Base-by-base conservation (phyloP, 2,888 invertebrate species). In the Belgica antarctica region DNA sequence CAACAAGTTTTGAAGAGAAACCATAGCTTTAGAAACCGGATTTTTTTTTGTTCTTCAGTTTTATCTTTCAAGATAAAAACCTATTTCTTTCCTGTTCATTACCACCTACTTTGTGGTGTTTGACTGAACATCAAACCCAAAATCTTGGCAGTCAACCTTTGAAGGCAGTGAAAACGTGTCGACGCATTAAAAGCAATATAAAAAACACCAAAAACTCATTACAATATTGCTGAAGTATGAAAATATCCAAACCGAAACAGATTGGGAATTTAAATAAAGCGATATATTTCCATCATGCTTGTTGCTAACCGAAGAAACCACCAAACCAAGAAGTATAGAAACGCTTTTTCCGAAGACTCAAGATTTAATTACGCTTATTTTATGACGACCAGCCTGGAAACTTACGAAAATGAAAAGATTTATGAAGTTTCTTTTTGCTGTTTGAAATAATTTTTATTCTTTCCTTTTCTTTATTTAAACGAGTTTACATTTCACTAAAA, bases 181-280 rank as follows among this genome's bases (percentile, higher is more conserved):
- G n/a, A n/a, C n/a, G n/a, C n/a, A n/a, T n/a, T n/a, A n/a, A n/a
- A n/a, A n/a, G n/a, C n/a, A n/a, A n/a, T n/a, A 41, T 41, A n/a
- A 41, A 41, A 41, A 41, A 68, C 68, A 68, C 68, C 68, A 68
- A 68, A 68, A 68, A 68, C 68, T 68, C 68, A 68, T 68, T 68
- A 68, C 47, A 68, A 68, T 52, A 57, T 68, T 68, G 47, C 27
- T 59, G 27, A 59, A 59, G 27, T 59, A 59, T 59, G 22, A 59
- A 59, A 59, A 47, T 17, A 46, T 68, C 34, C 31, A 68, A 68
- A 68, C 68, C 68, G 57, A 68, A 52, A 57, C 68, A 57, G 68
- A 57, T 68, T 46, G 65, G 28, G 65, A 65, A 65, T 65, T 57
- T 68, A 59, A 59, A 59, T 59, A 52, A 52, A 59, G 59, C 59